Percentiles rank a stretch among this genome's conserved stretches.
Conservation (phyloP, 2,113 vertebrate species). For the Notechis scutatus region DNA sequence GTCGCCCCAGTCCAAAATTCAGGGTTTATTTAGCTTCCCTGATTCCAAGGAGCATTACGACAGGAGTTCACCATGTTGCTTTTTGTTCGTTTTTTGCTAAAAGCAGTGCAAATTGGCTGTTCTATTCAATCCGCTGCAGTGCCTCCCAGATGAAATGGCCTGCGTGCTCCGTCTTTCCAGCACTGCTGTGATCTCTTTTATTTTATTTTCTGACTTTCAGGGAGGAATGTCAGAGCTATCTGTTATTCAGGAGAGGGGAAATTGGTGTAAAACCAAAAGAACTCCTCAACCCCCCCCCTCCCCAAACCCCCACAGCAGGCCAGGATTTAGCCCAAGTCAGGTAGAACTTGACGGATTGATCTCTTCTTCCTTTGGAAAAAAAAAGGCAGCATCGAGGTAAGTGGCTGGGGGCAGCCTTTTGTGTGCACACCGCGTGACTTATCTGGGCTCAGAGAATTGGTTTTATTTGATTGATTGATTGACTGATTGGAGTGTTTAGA, state of each 20-base stretch:
- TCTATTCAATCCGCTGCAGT: constrained; percentile 46
- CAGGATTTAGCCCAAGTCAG: constrained; percentile 17
- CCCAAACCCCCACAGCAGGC: neutral
- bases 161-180: constrained; percentile 29
- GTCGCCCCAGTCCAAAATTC: neutral
- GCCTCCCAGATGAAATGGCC: constrained; percentile 36
- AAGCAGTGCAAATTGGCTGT: constrained; percentile 38
- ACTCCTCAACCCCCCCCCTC: neutral
- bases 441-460: neutral
- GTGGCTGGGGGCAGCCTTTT: neutral
- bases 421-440: neutral
- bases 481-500: neutral
- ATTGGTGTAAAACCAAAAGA: neutral
- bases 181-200: neutral
- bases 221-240: constrained; percentile 12
- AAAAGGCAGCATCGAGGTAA: neutral
- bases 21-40: constrained; percentile 22
- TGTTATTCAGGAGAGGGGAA: neutral
- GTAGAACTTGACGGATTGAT: constrained; percentile 39
- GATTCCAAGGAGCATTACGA: constrained; percentile 50
- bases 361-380: constrained; percentile 4
- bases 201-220: constrained; percentile 21
- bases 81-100: constrained; percentile 48
- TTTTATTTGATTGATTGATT: neutral
- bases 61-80: constrained; percentile 50